A percentile compares a stretch with the other conserved stretches of the same genome.
Evolutionary conservation across 2,113 vertebrate species (phyloP).

Genomic region (Nyctereutes procyonoides): DNA sequence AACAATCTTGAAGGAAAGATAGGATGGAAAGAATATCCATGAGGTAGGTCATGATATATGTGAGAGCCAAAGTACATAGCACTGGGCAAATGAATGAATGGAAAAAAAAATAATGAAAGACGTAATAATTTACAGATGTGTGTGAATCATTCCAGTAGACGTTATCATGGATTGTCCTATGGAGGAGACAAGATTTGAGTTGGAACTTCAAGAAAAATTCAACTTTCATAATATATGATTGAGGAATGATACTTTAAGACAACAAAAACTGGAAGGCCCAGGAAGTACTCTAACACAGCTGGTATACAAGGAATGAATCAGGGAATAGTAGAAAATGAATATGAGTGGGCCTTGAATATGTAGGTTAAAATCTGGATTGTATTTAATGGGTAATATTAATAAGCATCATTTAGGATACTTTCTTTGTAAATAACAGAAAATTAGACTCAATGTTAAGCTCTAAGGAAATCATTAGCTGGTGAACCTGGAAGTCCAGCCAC

Average conservation of each 20-base stretch:
- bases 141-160: background rate
- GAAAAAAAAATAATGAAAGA: background rate
- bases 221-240: background rate
- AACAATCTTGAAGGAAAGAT: background rate
- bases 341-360: background rate
- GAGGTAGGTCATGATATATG: background rate
- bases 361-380: background rate
- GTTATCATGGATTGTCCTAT: background rate
- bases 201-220: background rate
- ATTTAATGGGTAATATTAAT: background rate
- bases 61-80: background rate
- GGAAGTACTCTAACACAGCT: background rate
- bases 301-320: background rate
- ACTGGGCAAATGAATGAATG: background rate
- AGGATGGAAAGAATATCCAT: background rate
- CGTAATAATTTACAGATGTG: background rate
- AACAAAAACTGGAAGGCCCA: background rate
- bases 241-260: background rate
- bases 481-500: background rate
- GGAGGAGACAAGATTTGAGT: background rate
- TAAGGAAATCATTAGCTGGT: background rate
- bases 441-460: background rate
- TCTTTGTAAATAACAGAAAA: conserved; percentile 20
- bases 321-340: background rate
- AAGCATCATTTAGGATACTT: background rate